Evolutionary conservation across 1,140 invertebrate species (phyloP), one percentile per base, ranked within the genome.

Genomic region (Megalonaias nervosa): DNA sequence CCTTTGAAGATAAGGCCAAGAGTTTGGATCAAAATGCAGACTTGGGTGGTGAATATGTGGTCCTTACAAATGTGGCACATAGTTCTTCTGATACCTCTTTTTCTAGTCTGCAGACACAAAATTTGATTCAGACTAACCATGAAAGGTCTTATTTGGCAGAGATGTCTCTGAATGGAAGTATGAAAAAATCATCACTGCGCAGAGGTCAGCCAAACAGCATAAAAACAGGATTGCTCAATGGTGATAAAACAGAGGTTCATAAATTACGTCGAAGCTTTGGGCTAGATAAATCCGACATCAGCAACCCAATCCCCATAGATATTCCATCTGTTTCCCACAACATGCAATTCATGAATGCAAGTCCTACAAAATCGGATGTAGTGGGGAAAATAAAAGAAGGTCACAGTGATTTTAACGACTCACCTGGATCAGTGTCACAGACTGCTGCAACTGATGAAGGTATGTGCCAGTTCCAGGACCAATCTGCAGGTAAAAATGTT

Each of bases 181-280:
- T 62, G 64, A 31, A 72, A 70, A 79, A 80, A 55, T 66, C 70
- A 14, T 75, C 67, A n/a, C 71, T 89, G n/a, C 75, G 81, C 66
- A 68, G 88, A 48, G 89, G 87, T 14, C 79, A 81, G 23, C 88
- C 88, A 0, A 90, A 88, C 74, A 85, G 86, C 13, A 71, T 87
- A n/a, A 80, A 82, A 59, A 85, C 82, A 77, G 87, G 88, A 26
- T 72, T 88, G 66, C 71, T 84, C 31, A 81, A 83, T 31, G 84
- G 82, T 19, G 77, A 86, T 64, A 72, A 79, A 56, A 72, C 74
- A 58, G 78, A 83, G 71, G 74, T 85, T 21, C 68, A 72, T 17
- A 85, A 86, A 64, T 74, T 85, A 48, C 55, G 83, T 16, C 58
- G 81, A 66, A 88, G 83, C 74, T 82, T 87, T 77, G 82, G 80